A percentile compares a stretch with the other conserved stretches of the same genome.
Evolutionary conservation across 2,888 invertebrate species (phyloP).

Genomic region (Chelonus formosanus): DNA sequence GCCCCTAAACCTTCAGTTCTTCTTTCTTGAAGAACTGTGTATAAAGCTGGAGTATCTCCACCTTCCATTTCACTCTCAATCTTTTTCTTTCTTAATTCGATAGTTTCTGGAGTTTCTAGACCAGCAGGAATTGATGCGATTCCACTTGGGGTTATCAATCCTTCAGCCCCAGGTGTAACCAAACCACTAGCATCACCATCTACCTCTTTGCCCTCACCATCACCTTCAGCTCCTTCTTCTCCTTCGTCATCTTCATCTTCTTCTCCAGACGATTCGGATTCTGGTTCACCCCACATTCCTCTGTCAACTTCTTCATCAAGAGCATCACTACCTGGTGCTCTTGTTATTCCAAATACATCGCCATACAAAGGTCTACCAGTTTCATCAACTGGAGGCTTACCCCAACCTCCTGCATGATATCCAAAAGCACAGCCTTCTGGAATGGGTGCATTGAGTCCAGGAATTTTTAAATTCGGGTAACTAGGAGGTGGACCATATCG

Average conservation of each 20-base stretch:
- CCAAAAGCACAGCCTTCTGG: slow-evolving; percentile 98
- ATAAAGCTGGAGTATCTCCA: slow-evolving; percentile 92
- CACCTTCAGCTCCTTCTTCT: slow-evolving; percentile 64
- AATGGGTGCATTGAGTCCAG: slow-evolving; percentile 97
- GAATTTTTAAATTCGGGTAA: slow-evolving; percentile 97
- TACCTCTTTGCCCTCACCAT: slow-evolving; percentile 63
- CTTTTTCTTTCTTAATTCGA: slow-evolving; percentile 96
- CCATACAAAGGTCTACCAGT: slow-evolving; percentile 97
- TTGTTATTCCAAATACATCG: slow-evolving; percentile 92
- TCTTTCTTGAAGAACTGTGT: slow-evolving; percentile 95
- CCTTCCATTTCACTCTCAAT: slow-evolving; percentile 96
- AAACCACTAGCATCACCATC: slow-evolving; percentile 81
- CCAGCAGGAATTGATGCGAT: slow-evolving; percentile 90
- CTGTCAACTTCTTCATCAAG: slow-evolving; percentile 89
- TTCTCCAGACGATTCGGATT: slow-evolving; percentile 76
- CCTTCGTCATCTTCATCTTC: slow-evolving; percentile 83
- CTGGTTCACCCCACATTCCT: slow-evolving; percentile 94
- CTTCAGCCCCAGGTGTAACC: slow-evolving; percentile 89
- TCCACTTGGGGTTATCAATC: slow-evolving; percentile 94
- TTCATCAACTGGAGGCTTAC: slow-evolving; percentile 99
- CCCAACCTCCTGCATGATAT: slow-evolving; percentile 99
- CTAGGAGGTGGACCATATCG: slow-evolving; percentile 99
- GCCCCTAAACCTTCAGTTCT: slow-evolving; percentile 88
- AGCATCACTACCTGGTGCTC: slow-evolving; percentile 75
- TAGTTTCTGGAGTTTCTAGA: slow-evolving; percentile 98